Conservation (phyloP, 2,888 invertebrate species). For the Gastracanthus pulcherrimus region DNA sequence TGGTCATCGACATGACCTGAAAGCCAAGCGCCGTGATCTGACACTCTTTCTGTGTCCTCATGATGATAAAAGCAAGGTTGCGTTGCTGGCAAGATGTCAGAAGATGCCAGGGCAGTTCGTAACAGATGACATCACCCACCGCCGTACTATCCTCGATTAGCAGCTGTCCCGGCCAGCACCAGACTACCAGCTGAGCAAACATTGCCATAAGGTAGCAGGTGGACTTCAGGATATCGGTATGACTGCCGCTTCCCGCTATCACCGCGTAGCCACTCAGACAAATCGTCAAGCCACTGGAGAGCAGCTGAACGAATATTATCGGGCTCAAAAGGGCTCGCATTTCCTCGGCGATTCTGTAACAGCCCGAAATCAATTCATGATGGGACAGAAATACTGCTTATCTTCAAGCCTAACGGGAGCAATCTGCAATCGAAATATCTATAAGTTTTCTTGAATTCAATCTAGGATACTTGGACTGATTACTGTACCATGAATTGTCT, state of each 20-base stretch:
- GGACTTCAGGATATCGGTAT: not conserved
- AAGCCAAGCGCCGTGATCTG: constrained; percentile 57
- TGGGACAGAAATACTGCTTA: too few relatives aligned
- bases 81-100: constrained; percentile 44
- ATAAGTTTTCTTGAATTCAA: too few relatives aligned
- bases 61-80: constrained; percentile 57
- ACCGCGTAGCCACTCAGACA: constrained; percentile 62
- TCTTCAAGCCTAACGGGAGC: too few relatives aligned
- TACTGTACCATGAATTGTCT: too few relatives aligned
- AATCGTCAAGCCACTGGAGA: constrained; percentile 60
- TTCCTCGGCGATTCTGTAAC: constrained; percentile 60
- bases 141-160: constrained; percentile 59
- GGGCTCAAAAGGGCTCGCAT: constrained; percentile 59
- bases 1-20: constrained; percentile 57
- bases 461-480: too few relatives aligned
- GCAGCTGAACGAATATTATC: constrained; percentile 61
- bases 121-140: constrained; percentile 52
- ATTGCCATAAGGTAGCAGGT: constrained; percentile 25
- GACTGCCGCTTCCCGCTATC: not conserved
- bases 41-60: constrained; percentile 57
- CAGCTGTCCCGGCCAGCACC: constrained; percentile 61
- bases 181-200: constrained; percentile 55
- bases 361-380: too few relatives aligned
- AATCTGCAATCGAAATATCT: too few relatives aligned
- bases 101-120: constrained; percentile 59